Percentiles rank a stretch among this genome's conserved stretches.
phyloP scores from a whole-genome alignment of 1,140 invertebrate species.

The Bombus turneri region DNA sequence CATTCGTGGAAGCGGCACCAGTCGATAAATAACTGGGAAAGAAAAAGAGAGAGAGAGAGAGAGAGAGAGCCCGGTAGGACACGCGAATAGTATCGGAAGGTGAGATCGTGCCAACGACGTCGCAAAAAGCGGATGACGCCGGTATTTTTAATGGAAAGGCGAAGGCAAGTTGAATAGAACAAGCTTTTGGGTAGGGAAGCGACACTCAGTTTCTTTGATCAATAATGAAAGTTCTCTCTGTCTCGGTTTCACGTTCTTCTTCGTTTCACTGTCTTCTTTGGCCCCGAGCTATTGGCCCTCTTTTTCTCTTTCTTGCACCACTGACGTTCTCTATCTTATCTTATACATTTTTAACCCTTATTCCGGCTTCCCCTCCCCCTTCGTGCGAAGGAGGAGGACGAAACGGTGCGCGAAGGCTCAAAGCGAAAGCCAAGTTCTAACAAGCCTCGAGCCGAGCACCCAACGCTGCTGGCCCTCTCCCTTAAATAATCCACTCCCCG shows the following conservation, averaged over 20 bases:
- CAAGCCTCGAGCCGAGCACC: constrained; percentile 59
- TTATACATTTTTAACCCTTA: constrained; percentile 75
- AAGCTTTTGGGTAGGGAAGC: constrained; percentile 64
- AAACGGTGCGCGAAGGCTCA: constrained; percentile 50
- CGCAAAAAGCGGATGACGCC: constrained; percentile 52
- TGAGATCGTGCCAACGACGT: constrained; percentile 47
- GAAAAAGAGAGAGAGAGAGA: background rate
- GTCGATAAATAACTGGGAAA: constrained; percentile 4
- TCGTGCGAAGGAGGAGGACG: constrained; percentile 49
- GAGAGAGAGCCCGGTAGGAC: background rate
- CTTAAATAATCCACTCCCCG: constrained; percentile 71
- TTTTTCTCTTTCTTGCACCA: constrained; percentile 31
- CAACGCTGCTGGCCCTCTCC: constrained; percentile 53
- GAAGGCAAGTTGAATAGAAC: constrained; percentile 68
- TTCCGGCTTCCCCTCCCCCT: constrained; percentile 36
- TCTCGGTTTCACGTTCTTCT: constrained; percentile 53
- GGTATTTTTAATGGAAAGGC: constrained; percentile 71
- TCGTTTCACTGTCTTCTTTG: constrained; percentile 22
- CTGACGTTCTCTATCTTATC: constrained; percentile 53
- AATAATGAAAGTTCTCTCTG: constrained; percentile 71
- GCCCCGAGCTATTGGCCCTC: constrained; percentile 33
- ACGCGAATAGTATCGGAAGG: constrained; percentile 33
- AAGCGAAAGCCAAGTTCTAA: constrained; percentile 71
- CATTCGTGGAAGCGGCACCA: background rate
- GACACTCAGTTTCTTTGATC: constrained; percentile 74